These are phyloP conservation scores for Auanema freiburgensis DNA, from an alignment of 2,888 invertebrate species.

Conservation along the genomic window DNA sequence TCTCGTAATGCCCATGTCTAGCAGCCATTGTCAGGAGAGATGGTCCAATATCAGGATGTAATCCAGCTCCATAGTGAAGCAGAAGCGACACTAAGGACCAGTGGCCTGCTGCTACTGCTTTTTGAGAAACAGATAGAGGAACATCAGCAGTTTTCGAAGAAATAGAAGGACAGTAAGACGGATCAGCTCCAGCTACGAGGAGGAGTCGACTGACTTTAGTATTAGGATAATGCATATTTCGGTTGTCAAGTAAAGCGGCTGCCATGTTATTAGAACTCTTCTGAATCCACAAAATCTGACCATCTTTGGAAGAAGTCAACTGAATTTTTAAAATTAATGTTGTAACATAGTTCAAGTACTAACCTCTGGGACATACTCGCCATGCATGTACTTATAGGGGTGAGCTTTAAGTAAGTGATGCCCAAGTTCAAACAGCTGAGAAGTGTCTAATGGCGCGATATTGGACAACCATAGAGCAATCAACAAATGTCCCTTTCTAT, in stretches of 20 bases:
- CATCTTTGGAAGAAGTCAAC: slow-evolving; percentile 20
- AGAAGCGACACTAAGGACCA: slow-evolving; percentile 84
- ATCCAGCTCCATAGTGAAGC: slow-evolving; percentile 86
- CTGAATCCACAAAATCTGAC: slow-evolving; percentile 22
- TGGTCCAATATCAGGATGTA: slow-evolving; percentile 72
- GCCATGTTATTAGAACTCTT: slow-evolving; percentile 17
- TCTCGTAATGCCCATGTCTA: slow-evolving; percentile 83
- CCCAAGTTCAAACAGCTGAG: slow-evolving; percentile 86
- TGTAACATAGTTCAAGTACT: background rate
- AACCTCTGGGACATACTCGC: slow-evolving; percentile 18
- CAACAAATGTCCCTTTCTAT: slow-evolving; percentile 83
- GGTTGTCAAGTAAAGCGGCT: slow-evolving; percentile 13
- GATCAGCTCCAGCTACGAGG: slow-evolving; percentile 78
- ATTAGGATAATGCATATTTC: slow-evolving; percentile 22
- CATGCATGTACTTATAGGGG: slow-evolving; percentile 75
- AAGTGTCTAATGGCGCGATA: slow-evolving; percentile 81
- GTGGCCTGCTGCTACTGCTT: slow-evolving; percentile 87
- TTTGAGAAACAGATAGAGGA: slow-evolving; percentile 77
- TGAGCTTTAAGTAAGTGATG: slow-evolving; percentile 96
- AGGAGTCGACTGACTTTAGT: slow-evolving; percentile 72
- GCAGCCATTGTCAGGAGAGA: slow-evolving; percentile 78
- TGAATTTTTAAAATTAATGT: background rate
- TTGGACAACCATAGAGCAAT: slow-evolving; percentile 87
- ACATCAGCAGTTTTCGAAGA: slow-evolving; percentile 73
- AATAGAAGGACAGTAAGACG: slow-evolving; percentile 68